phyloP scores from a whole-genome alignment of 53 echinoderm and acorn worm genomes.

The Arbacia lixula region DNA sequence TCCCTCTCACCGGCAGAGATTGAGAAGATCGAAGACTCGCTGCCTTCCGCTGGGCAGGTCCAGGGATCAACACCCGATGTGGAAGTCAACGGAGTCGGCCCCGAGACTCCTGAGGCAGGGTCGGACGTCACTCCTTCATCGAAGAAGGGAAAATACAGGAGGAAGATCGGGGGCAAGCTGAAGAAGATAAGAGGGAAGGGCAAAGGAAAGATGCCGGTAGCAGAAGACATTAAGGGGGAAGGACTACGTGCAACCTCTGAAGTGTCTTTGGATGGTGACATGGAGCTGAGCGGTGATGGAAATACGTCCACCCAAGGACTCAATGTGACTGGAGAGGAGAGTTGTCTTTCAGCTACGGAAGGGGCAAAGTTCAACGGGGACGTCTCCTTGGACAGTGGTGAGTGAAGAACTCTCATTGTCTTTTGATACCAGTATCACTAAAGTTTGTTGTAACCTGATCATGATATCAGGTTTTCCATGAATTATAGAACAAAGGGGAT shows the following conservation, averaged over 20 bases:
- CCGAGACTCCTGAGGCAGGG: neutral
- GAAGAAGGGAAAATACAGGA: slow-evolving; percentile 57
- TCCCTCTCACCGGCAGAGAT: slow-evolving; percentile 36
- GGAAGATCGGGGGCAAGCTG: slow-evolving; percentile 44
- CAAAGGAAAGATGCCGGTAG: slow-evolving; percentile 19
- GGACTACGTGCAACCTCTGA: slow-evolving; percentile 39
- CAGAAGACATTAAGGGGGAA: slow-evolving; percentile 40
- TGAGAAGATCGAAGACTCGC: slow-evolving; percentile 36
- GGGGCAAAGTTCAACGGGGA: slow-evolving; percentile 1
- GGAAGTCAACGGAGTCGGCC: slow-evolving; percentile 21
- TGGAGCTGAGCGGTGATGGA: slow-evolving; percentile 7
- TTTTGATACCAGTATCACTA: too few relatives aligned
- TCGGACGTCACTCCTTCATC: neutral
- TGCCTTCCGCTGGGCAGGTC: slow-evolving; percentile 15
- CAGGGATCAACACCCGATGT: slow-evolving; percentile 6
- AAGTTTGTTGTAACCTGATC: too few relatives aligned
- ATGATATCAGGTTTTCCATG: too few relatives aligned
- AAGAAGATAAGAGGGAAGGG: slow-evolving; percentile 41
- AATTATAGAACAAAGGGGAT: too few relatives aligned
- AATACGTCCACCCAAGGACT: neutral
- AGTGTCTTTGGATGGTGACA: slow-evolving; percentile 14
- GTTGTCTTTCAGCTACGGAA: neutral
- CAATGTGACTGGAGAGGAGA: neutral
- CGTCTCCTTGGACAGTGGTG: slow-evolving; percentile 11
- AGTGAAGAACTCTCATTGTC: too few relatives aligned